Conservation (phyloP, 2,888 invertebrate species). For the Athetis lepigone region DNA sequence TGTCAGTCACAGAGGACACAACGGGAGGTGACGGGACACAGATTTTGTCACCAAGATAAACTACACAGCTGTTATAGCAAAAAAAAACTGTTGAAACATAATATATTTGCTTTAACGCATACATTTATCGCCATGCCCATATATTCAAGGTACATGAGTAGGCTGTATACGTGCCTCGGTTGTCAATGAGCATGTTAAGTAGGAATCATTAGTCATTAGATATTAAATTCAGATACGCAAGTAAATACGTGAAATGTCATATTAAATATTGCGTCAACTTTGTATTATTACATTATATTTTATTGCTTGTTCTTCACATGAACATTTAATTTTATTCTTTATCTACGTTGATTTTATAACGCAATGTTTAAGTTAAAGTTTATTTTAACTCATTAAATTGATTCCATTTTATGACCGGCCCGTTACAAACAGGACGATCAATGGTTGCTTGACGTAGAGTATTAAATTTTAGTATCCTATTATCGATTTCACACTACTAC, state of each 20-base stretch:
- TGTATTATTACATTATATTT: no score
- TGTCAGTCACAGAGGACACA: conserved; percentile 69
- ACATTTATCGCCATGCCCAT: conserved; percentile 27
- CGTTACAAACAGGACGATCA: conserved; percentile 57
- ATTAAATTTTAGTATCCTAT: conserved; percentile 73
- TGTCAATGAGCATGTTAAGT: conserved; percentile 46
- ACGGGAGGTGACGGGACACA: conserved; percentile 62
- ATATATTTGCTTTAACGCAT: conserved; percentile 29
- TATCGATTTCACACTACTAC: conserved; percentile 76
- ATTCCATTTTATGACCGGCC: conserved; percentile 52
- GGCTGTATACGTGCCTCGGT: conserved; percentile 35
- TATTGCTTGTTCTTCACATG: conserved; percentile 1
- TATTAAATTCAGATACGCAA: conserved; percentile 40
- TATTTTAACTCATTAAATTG: conserved; percentile 49
- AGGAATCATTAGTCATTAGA: conserved; percentile 41
- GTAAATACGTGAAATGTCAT: conserved; percentile 39
- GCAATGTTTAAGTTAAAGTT: conserved; percentile 18
- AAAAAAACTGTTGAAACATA: conserved; percentile 27
- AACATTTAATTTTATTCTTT: conserved; percentile 6
- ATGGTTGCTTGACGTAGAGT: conserved; percentile 54
- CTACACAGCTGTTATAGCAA: conserved; percentile 16
- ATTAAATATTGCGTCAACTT: conserved; percentile 36
- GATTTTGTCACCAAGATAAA: conserved; percentile 51
- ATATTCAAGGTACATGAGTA: conserved; percentile 41
- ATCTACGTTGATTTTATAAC: not conserved